Conservation (phyloP, 92 coral and sea anemone genomes). For the Actinostola sp. region DNA sequence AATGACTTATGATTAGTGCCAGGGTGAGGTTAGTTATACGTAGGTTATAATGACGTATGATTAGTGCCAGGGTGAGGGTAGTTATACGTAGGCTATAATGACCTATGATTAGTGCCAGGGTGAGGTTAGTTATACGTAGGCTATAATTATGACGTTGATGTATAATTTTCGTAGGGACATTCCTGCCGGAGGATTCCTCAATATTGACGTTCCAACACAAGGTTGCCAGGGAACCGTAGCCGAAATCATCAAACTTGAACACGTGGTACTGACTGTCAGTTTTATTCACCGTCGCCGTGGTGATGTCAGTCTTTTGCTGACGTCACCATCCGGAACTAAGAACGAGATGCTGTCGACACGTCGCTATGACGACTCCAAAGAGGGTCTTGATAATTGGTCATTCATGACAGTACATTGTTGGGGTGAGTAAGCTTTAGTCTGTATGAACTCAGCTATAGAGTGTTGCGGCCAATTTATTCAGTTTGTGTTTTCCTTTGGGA, state of each 20-base stretch:
- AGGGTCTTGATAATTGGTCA: conserved; percentile 98
- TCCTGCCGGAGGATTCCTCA: conserved; percentile 89
- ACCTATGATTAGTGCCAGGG: too few species aligned
- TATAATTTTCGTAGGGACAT: conserved; percentile 64
- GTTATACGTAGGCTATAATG: too few species aligned
- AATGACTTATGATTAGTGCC: too few species aligned
- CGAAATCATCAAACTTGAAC: conserved; percentile 84
- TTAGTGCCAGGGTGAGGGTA: too few species aligned
- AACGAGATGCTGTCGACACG: conserved; percentile 96
- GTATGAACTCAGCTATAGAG: not conserved
- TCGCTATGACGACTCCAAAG: conserved; percentile 97
- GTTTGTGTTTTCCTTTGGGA: too few species aligned
- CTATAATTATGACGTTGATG: not conserved
- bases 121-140: not conserved
- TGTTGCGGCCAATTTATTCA: not conserved
- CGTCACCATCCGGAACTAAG: conserved; percentile 97
- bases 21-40: too few species aligned
- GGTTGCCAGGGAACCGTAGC: conserved; percentile 82
- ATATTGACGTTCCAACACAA: conserved; percentile 78
- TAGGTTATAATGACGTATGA: too few species aligned
- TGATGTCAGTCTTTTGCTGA: conserved; percentile 84
- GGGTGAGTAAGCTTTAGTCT: conserved; percentile 63
- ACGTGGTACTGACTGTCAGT: conserved; percentile 89
- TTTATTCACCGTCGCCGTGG: conserved; percentile 99
- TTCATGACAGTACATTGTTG: conserved; percentile 99